Evolutionary conservation across 2,113 vertebrate genomes (phyloP).

Genomic region (Passer montanus): DNA sequence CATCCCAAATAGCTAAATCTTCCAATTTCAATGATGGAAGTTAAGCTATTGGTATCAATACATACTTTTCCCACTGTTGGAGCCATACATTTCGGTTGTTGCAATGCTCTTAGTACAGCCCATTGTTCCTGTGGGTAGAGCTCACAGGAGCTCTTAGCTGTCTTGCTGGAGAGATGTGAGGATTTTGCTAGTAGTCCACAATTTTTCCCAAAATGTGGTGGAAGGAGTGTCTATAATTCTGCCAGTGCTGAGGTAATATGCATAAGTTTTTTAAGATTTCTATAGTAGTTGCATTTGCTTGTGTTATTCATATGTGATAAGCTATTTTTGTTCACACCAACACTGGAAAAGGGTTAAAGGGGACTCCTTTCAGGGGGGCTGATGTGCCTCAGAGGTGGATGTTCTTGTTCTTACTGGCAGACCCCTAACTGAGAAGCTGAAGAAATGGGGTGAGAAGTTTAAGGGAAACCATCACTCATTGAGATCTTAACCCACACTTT

Average conservation of each 20-base stretch:
- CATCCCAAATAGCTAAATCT: not conserved
- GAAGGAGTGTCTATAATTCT: not conserved
- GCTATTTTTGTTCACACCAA: not conserved
- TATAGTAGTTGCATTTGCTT: not conserved
- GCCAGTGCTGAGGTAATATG: not conserved
- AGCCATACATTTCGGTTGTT: not conserved
- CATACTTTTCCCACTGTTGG: not conserved
- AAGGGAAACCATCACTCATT: not conserved
- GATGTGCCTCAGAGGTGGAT: not conserved
- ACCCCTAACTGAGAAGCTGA: not conserved
- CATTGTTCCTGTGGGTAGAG: not conserved
- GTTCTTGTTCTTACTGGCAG: not conserved
- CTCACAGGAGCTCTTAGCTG: not conserved
- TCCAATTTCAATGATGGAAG: not conserved
- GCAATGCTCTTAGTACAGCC: not conserved
- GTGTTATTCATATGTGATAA: not conserved
- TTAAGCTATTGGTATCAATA: not conserved
- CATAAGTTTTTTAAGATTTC: not conserved
- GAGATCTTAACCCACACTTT: not conserved
- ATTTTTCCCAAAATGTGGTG: fast-evolving
- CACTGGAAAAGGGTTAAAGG: not conserved
- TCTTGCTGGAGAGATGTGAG: not conserved
- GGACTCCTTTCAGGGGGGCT: not conserved
- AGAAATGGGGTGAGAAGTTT: not conserved
- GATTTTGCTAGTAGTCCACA: not conserved